Conservation (phyloP, 2,113 vertebrate species). For the Pangasianodon hypophthalmus region DNA sequence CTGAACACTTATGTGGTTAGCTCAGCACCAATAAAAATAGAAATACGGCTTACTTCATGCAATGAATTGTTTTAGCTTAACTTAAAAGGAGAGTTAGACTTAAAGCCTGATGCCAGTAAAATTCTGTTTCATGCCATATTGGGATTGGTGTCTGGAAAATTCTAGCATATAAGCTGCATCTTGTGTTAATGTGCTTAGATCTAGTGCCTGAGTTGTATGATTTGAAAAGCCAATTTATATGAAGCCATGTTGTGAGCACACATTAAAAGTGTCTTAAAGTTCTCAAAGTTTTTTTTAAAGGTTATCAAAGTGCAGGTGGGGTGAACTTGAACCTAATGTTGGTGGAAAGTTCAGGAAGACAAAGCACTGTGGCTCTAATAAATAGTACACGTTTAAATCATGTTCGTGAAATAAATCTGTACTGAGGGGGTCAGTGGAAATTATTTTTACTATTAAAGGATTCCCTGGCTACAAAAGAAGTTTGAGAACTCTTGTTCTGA, state of each 20-base stretch:
- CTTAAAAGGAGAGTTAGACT: slow-evolving; percentile 11
- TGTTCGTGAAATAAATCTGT: neutral
- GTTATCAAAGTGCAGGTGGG: neutral
- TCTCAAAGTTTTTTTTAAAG: neutral
- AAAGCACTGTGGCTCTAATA: neutral
- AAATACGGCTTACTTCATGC: slow-evolving; percentile 16
- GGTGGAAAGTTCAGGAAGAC: neutral
- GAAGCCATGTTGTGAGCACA: neutral
- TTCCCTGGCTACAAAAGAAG: neutral
- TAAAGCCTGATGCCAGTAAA: slow-evolving; percentile 28
- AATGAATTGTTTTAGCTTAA: slow-evolving; percentile 3
- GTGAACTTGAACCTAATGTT: neutral
- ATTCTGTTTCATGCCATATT: neutral
- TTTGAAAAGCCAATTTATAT: neutral
- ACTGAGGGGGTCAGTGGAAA: neutral
- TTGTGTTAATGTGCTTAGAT: neutral
- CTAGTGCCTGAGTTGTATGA: neutral
- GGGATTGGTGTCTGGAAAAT: neutral
- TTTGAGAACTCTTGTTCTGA: slow-evolving; percentile 7
- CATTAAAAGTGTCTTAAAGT: neutral
- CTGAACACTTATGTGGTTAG: slow-evolving; percentile 15
- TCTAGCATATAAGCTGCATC: slow-evolving; percentile 12
- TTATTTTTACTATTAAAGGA: neutral
- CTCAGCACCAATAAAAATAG: slow-evolving; percentile 38
- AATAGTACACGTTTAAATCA: neutral